Evolutionary conservation across 2,113 vertebrate genomes (phyloP).

Genomic region (Platycercus adscitus): DNA sequence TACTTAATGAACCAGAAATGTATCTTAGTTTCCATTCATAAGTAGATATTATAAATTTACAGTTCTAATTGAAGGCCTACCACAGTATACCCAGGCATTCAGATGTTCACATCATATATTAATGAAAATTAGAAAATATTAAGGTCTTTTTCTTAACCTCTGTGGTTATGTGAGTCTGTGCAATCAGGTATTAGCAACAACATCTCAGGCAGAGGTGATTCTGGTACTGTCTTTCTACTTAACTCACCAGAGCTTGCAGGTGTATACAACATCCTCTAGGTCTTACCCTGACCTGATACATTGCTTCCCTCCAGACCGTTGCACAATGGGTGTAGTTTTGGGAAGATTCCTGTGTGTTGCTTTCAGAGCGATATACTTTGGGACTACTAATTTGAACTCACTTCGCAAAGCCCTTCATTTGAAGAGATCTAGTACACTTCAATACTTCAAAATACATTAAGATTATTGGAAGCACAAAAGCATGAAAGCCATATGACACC

Average conservation of each 20-base stretch:
- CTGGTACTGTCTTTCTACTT: not conserved
- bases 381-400: not conserved
- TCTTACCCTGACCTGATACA: not conserved
- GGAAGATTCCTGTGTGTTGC: not conserved
- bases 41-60: not conserved
- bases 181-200: not conserved
- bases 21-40: not conserved
- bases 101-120: not conserved
- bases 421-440: not conserved
- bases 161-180: not conserved
- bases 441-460: not conserved
- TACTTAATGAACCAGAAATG: not conserved
- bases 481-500: not conserved
- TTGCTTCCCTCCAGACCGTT: not conserved
- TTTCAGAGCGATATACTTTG: not conserved
- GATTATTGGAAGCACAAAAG: not conserved
- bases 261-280: not conserved
- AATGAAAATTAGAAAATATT: not conserved
- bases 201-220: not conserved
- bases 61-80: not conserved
- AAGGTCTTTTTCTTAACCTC: not conserved
- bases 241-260: not conserved
- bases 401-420: not conserved
- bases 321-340: accelerated
- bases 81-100: not conserved